These are phyloP conservation scores for Octodonta nipae DNA, from an alignment of 2,888 invertebrate genomes.

Conservation along the genomic window DNA sequence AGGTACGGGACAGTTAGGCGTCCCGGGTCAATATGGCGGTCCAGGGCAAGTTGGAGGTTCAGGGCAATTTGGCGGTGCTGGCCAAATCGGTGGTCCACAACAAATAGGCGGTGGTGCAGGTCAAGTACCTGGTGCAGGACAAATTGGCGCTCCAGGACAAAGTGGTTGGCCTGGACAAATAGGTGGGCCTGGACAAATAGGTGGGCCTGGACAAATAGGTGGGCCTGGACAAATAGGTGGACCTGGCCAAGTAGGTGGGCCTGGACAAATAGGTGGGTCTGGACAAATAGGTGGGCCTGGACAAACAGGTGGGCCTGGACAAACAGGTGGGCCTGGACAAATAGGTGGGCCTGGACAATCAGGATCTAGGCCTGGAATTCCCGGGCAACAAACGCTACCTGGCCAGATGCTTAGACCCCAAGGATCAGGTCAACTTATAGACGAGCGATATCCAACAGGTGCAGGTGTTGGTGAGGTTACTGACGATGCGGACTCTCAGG, in stretches of 20 bases:
- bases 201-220: too few relatives aligned
- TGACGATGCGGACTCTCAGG: conserved; percentile 64
- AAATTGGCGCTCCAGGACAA: too few relatives aligned
- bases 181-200: too few relatives aligned
- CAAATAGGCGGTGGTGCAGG: conserved; percentile 2
- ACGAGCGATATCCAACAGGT: not conserved
- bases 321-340: too few relatives aligned
- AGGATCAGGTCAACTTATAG: conserved; percentile 3
- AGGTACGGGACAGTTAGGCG: conserved; percentile 7
- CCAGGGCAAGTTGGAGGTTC: conserved; percentile 7
- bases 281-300: not conserved
- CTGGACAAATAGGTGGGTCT: conserved; percentile 2
- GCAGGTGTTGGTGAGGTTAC: conserved; percentile 4
- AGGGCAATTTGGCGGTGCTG: not conserved
- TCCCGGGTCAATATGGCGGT: conserved; percentile 4
- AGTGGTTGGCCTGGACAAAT: too few relatives aligned
- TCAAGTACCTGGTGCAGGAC: conserved; percentile 4
- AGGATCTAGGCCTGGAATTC: not conserved
- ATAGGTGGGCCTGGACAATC: conserved; percentile 2
- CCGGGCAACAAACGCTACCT: conserved; percentile 3
- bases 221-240: conserved; percentile 3
- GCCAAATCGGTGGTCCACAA: conserved; percentile 4
- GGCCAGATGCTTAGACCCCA: too few relatives aligned
- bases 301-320: too few relatives aligned
- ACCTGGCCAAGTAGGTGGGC: conserved; percentile 2